These are phyloP conservation scores for Halichoerus grypus DNA, from an alignment of 2,113 vertebrate species.

Conservation along the genomic window DNA sequence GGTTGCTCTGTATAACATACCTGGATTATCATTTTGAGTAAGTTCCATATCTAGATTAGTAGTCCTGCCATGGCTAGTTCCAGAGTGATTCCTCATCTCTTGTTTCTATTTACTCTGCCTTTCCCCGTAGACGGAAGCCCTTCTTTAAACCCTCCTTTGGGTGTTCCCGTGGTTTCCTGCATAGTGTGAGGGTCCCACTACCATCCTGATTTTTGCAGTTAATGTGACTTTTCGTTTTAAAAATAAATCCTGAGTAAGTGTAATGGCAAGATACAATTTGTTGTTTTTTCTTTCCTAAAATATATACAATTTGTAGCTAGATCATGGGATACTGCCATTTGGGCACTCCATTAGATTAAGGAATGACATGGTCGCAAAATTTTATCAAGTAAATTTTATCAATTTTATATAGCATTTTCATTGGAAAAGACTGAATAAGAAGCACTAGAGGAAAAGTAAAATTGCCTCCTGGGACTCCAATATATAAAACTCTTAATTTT, in stretches of 20 bases:
- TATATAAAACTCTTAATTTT: conserved; percentile 65
- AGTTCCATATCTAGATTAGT: background rate
- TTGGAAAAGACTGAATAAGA: conserved; percentile 44
- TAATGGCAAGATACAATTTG: background rate
- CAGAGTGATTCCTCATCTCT: no score
- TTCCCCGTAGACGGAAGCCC: background rate
- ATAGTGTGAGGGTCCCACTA: accelerated
- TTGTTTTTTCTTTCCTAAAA: conserved; percentile 26
- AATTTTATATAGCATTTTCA: background rate
- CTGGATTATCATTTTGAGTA: background rate
- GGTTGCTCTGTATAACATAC: background rate
- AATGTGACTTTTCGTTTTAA: background rate
- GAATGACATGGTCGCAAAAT: background rate
- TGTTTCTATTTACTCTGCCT: background rate
- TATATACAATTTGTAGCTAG: background rate
- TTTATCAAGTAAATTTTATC: background rate
- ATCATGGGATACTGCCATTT: background rate
- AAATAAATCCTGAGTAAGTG: background rate
- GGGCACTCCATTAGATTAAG: background rate
- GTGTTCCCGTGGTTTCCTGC: accelerated
- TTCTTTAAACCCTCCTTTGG: background rate
- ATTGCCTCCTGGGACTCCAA: background rate
- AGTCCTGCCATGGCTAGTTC: background rate
- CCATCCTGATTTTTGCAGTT: background rate
- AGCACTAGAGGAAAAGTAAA: conserved; percentile 23